These are phyloP conservation scores for Ricordea florida DNA, from an alignment of 92 coral and sea anemone genomes.

Conservation along the genomic window DNA sequence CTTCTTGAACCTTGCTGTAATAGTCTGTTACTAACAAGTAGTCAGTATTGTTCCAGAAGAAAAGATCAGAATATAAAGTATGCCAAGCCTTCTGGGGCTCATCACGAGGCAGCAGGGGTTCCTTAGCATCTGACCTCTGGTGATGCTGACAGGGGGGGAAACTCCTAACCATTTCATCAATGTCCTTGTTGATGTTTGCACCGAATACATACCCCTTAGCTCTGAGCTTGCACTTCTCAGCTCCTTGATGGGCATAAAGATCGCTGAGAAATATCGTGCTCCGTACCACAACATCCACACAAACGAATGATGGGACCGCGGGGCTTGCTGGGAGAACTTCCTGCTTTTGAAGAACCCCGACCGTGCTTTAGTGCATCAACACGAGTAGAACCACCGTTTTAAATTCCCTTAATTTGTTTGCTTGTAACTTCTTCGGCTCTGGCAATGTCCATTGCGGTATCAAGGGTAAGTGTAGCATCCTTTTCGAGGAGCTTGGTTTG, in stretches of 20 bases:
- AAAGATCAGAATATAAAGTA: slow-evolving; percentile 45
- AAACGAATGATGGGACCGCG: slow-evolving; percentile 8
- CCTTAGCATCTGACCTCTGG: slow-evolving; percentile 54
- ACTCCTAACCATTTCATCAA: slow-evolving; percentile 55
- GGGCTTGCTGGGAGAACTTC: slow-evolving; percentile 2
- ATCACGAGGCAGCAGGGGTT: slow-evolving; percentile 61
- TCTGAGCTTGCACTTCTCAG: slow-evolving; percentile 69
- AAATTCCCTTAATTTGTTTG: slow-evolving; percentile 11
- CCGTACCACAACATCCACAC: slow-evolving; percentile 5
- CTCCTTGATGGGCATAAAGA: slow-evolving; percentile 48
- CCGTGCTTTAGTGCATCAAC: slow-evolving; percentile 1
- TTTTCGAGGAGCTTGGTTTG: slow-evolving; percentile 37
- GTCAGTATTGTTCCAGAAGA: slow-evolving; percentile 57
- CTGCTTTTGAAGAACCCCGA: too few species aligned
- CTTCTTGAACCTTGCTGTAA: slow-evolving; percentile 55
- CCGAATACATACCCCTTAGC: slow-evolving; percentile 67
- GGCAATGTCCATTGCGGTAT: slow-evolving; percentile 19
- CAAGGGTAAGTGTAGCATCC: slow-evolving; percentile 6
- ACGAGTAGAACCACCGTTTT: not conserved
- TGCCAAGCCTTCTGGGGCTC: slow-evolving; percentile 66
- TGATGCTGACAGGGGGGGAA: slow-evolving; percentile 56
- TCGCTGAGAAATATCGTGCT: slow-evolving; percentile 11
- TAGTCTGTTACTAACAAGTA: slow-evolving; percentile 47
- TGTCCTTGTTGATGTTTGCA: slow-evolving; percentile 60
- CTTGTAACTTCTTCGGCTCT: slow-evolving; percentile 19